phyloP scores from a whole-genome alignment of 2,797 vertebrate genomes.

The Ficedula albicollis region DNA sequence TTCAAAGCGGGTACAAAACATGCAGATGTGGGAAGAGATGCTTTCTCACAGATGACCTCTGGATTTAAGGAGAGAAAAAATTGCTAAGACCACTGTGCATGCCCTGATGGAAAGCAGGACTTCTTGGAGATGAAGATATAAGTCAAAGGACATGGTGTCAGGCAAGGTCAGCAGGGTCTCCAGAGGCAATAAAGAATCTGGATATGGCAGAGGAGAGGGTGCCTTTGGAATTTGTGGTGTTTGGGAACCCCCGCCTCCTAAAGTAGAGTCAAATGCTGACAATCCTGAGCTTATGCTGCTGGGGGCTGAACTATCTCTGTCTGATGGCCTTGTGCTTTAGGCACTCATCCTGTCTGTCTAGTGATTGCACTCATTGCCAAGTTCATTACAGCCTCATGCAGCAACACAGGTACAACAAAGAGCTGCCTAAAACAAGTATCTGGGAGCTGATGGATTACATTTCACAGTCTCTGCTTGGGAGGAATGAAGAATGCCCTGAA shows the following conservation, averaged over 20 bases:
- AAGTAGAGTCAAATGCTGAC: too few relatives aligned
- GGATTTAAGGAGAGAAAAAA: background rate
- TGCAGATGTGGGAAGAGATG: background rate
- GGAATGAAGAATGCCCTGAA: background rate
- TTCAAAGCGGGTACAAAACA: slow-evolving; percentile 9
- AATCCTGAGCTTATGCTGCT: background rate
- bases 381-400: background rate
- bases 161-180: background rate
- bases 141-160: background rate
- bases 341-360: background rate
- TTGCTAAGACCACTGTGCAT: background rate
- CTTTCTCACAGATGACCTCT: background rate
- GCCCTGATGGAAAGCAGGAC: background rate
- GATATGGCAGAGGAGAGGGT: background rate
- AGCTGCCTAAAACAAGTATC: background rate
- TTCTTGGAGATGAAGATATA: background rate
- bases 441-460: background rate
- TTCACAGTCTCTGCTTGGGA: background rate
- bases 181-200: background rate
- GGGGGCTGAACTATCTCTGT: background rate
- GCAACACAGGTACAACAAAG: background rate
- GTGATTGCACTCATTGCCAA: background rate
- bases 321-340: background rate
- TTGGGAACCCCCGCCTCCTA: background rate
- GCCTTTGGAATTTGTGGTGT: background rate